A percentile compares a stretch with the other conserved stretches of the same genome.
Evolutionary conservation across 2,113 vertebrate species (phyloP).

Genomic region (Phoxinus phoxinus): DNA sequence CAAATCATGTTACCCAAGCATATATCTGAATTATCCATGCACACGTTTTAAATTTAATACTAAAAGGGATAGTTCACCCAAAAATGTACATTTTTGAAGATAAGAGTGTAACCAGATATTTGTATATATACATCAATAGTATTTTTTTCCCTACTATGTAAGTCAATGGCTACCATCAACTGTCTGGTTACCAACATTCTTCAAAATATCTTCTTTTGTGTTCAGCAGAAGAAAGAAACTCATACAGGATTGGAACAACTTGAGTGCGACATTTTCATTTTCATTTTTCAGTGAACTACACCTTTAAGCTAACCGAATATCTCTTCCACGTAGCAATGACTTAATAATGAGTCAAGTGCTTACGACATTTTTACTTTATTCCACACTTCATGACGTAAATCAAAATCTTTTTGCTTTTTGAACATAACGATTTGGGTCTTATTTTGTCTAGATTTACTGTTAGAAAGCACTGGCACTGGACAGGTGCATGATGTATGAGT

Average conservation of each 20-base stretch:
- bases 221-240: no score
- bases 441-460: conserved; percentile 25
- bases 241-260: no score
- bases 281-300: no score
- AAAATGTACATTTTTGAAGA: no score
- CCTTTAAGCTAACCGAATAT: not conserved
- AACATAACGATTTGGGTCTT: conserved; percentile 1
- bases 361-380: conserved; percentile 19
- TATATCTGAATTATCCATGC: conserved; percentile 22
- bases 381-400: not conserved
- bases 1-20: conserved; percentile 31
- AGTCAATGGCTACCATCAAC: no score
- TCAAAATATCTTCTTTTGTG: no score
- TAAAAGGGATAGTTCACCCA: no score
- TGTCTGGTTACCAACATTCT: no score
- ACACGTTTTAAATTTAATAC: not conserved
- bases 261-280: no score
- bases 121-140: no score
- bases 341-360: conserved; percentile 6
- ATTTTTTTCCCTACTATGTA: no score
- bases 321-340: not conserved
- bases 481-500: not conserved
- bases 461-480: not conserved
- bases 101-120: no score
- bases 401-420: not conserved